Evolutionary conservation across 2,113 vertebrate species (phyloP).

Genomic region (Xenopus tropicalis): DNA sequence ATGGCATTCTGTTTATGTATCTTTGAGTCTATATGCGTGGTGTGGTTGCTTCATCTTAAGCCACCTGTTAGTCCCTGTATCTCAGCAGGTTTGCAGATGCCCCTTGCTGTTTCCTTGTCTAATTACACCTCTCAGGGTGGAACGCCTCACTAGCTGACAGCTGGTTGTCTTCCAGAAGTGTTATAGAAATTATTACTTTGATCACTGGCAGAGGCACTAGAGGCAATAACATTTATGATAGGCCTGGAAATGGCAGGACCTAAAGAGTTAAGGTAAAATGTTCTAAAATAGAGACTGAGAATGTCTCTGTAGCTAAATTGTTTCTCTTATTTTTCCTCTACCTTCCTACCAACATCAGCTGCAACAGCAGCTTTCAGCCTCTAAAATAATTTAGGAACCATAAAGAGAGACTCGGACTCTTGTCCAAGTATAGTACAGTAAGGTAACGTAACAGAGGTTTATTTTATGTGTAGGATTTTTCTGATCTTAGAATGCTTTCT

Average conservation of each 20-base stretch:
- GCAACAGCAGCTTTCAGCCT: too few relatives aligned
- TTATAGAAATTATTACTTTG: conserved; percentile 29
- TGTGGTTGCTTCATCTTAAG: not conserved
- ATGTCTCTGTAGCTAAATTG: not conserved
- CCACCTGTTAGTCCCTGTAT: conserved; percentile 9
- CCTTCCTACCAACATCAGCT: too few relatives aligned
- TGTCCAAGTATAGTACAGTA: too few relatives aligned
- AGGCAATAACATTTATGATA: too few relatives aligned
- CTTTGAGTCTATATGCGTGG: not conserved
- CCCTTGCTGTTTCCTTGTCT: conserved; percentile 2
- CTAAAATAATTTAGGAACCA: too few relatives aligned
- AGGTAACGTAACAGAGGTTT: too few relatives aligned
- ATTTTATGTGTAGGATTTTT: too few relatives aligned
- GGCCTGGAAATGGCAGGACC: not conserved
- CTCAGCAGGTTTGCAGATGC: conserved; percentile 18
- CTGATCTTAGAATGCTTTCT: too few relatives aligned
- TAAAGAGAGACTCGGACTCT: too few relatives aligned
- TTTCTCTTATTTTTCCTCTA: not conserved
- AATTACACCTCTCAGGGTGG: conserved; percentile 24
- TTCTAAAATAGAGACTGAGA: not conserved
- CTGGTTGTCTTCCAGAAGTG: conserved; percentile 1
- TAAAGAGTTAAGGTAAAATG: not conserved
- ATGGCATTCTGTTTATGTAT: not conserved
- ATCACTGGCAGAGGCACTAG: not conserved
- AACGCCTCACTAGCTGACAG: not conserved